A percentile compares a stretch with the other conserved stretches of the same genome.
phyloP scores from a whole-genome alignment of 2,888 invertebrate species.

The Coenonympha glycerion region DNA sequence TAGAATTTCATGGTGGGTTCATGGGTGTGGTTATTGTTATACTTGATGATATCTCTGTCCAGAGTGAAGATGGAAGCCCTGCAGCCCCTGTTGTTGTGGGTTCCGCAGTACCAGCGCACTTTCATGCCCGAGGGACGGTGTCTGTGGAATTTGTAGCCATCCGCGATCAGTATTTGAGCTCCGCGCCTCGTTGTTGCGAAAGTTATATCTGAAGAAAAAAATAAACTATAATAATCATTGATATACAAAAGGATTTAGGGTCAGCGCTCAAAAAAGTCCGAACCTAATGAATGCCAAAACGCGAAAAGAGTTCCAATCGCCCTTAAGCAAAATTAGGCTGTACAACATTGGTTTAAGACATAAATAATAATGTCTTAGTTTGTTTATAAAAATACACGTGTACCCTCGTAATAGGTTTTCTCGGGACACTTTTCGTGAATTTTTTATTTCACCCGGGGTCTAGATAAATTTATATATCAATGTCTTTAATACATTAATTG shows the following conservation, averaged over 20 bases:
- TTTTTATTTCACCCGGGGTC: too few relatives aligned
- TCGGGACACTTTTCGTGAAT: too few relatives aligned
- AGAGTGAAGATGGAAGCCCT: conserved; percentile 30
- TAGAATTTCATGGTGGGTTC: conserved; percentile 16
- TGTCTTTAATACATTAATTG: too few relatives aligned
- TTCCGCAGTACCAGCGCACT: conserved; percentile 39
- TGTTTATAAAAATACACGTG: too few relatives aligned
- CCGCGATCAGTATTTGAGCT: conserved; percentile 31
- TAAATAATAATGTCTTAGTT: too few relatives aligned
- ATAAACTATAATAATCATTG: background rate
- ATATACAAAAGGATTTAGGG: background rate
- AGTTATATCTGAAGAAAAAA: conserved; percentile 17
- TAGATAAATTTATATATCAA: too few relatives aligned
- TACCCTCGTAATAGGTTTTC: too few relatives aligned
- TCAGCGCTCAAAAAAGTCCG: too few relatives aligned
- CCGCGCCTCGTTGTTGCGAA: conserved; percentile 22
- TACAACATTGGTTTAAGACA: too few relatives aligned
- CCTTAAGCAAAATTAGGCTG: too few relatives aligned
- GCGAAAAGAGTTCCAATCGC: too few relatives aligned
- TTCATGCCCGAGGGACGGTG: conserved; percentile 33
- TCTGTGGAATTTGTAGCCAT: conserved; percentile 36
- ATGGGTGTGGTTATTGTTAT: conserved; percentile 25
- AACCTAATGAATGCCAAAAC: too few relatives aligned
- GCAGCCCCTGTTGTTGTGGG: conserved; percentile 35
- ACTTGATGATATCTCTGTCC: conserved; percentile 24